phyloP scores from a whole-genome alignment of 1,140 invertebrate species.

The Euborellia annulipes region DNA sequence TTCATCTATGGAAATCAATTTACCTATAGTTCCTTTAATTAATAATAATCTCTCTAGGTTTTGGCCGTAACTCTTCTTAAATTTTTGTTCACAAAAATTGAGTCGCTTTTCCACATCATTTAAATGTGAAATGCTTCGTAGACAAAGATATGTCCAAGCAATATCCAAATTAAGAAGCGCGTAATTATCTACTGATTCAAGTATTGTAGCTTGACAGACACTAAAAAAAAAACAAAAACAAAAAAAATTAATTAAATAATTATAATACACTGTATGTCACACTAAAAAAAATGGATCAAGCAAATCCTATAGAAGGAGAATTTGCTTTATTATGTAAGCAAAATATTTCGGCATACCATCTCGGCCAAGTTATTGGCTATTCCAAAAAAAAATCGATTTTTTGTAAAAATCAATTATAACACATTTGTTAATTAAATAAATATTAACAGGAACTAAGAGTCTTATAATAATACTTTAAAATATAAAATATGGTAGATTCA shows the following conservation, averaged over 20 bases:
- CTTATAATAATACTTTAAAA: background rate
- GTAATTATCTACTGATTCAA: conserved; percentile 62
- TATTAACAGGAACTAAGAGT: no score
- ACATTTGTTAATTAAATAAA: no score
- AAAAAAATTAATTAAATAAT: no score
- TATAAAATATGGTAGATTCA: conserved; percentile 6
- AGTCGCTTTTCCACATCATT: conserved; percentile 54
- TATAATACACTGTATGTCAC: no score
- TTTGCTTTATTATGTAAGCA: conserved; percentile 10
- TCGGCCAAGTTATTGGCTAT: no score
- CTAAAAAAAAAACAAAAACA: conserved; percentile 24
- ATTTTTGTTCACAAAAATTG: conserved; percentile 42
- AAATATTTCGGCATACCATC: conserved; percentile 5
- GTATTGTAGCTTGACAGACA: conserved; percentile 45
- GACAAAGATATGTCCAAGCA: conserved; percentile 66
- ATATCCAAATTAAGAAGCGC: conserved; percentile 66
- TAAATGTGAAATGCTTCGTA: conserved; percentile 49
- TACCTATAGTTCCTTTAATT: conserved; percentile 46
- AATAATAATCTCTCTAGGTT: conserved; percentile 48
- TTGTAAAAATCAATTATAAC: background rate
- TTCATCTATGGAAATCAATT: no score
- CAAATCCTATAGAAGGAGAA: no score
- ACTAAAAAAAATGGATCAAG: no score
- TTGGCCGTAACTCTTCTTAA: conserved; percentile 49
- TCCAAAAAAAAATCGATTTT: no score